A percentile compares a stretch with the other conserved stretches of the same genome.
Conservation (phyloP, 1,140 invertebrate species). For the Drosophila erecta region DNA sequence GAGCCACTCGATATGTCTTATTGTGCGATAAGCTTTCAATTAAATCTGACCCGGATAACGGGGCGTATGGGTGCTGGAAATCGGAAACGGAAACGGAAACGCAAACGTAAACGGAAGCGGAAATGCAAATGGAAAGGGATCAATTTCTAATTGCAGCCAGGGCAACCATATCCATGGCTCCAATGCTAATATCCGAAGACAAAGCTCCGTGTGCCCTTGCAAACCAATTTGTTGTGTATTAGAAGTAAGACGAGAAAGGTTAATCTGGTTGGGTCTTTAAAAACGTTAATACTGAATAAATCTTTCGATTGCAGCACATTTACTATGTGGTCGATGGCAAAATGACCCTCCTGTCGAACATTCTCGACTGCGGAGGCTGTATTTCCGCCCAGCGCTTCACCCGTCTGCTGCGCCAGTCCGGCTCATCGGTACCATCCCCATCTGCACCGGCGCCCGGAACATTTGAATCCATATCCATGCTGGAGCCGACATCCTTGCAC, state of each 20-base stretch:
- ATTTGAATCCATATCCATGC: constrained; percentile 23
- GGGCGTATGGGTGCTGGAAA: not conserved
- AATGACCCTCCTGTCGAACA: constrained; percentile 38
- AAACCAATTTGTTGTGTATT: not conserved
- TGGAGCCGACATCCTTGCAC: constrained; percentile 35
- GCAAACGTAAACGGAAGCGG: not conserved
- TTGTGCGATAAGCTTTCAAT: constrained; percentile 58
- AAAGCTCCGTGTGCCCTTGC: not conserved
- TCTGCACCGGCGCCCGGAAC: not conserved
- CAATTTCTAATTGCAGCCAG: constrained; percentile 12
- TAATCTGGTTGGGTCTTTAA: no score
- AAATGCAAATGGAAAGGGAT: not conserved
- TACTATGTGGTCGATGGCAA: constrained; percentile 17
- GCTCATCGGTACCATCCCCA: not conserved
- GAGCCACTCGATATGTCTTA: not conserved
- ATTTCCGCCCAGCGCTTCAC: constrained; percentile 22
- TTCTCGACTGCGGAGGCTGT: constrained; percentile 21
- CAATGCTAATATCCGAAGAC: constrained; percentile 5
- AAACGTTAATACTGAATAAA: not conserved
- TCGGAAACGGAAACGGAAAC: no score
- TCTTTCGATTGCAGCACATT: not conserved
- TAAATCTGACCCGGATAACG: constrained; percentile 31
- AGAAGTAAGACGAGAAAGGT: no score
- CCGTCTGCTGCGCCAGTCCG: constrained; percentile 22
- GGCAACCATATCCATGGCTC: not conserved